Percentiles rank a stretch among this genome's conserved stretches.
Conservation (phyloP, 2,888 invertebrate species). For the Tyria jacobaeae region DNA sequence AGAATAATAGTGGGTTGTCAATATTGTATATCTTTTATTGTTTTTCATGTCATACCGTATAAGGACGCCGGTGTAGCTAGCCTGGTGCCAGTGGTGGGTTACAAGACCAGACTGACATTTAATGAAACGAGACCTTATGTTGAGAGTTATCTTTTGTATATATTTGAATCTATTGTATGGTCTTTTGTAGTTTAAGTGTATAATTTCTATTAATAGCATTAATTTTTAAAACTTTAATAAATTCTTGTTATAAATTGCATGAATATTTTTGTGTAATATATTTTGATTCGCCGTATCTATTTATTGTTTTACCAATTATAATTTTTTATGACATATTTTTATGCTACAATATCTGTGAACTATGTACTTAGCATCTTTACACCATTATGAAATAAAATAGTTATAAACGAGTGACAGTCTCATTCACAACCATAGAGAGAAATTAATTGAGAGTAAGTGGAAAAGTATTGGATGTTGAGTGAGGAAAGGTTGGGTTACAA, state of each 20-base stretch:
- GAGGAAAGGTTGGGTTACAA: no score
- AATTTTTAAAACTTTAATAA: slow-evolving; percentile 14
- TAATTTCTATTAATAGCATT: slow-evolving; percentile 8
- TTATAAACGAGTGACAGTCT: not conserved
- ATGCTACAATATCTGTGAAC: no score
- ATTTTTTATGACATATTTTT: not conserved
- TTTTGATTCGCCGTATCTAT: slow-evolving; percentile 4
- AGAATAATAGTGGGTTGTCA: no score
- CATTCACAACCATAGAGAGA: not conserved
- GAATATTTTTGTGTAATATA: slow-evolving; percentile 6
- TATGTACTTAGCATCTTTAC: not conserved
- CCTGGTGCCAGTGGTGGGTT: slow-evolving; percentile 20
- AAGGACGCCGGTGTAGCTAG: slow-evolving; percentile 12
- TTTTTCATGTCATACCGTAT: slow-evolving; percentile 15
- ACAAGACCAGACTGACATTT: slow-evolving; percentile 4
- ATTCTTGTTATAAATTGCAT: slow-evolving; percentile 14
- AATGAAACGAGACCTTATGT: not conserved
- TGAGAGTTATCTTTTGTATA: not conserved
- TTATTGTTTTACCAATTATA: not conserved
- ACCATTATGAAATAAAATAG: not conserved
- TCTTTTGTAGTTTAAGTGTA: slow-evolving; percentile 9
- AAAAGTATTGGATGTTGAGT: no score
- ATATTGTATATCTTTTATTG: not conserved
- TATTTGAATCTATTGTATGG: not conserved
- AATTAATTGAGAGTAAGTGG: no score